phyloP scores from a whole-genome alignment of 2,888 invertebrate species.

The Eurytoma californica region DNA sequence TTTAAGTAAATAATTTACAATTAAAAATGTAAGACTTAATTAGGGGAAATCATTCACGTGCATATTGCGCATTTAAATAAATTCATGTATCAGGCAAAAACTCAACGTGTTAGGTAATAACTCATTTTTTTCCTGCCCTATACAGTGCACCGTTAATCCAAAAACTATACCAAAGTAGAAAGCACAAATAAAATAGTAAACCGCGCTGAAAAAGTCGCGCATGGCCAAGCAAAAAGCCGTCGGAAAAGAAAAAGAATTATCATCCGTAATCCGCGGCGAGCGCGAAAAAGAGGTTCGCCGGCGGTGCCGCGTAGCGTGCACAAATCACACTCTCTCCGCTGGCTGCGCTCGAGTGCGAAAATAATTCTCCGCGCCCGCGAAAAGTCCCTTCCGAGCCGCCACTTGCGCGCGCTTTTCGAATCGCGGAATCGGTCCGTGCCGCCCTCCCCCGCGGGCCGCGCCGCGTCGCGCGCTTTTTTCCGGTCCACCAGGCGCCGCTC shows the following conservation, averaged over 20 bases:
- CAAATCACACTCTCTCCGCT: conserved; percentile 2
- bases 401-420: conserved; percentile 21
- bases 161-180: too few relatives aligned
- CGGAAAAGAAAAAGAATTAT: background rate
- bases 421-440: conserved; percentile 9
- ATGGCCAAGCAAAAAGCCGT: too few relatives aligned
- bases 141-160: too few relatives aligned
- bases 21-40: too few relatives aligned
- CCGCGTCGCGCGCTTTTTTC: conserved; percentile 39
- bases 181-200: too few relatives aligned
- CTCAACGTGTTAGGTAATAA: too few relatives aligned
- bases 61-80: too few relatives aligned
- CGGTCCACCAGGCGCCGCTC: conserved; percentile 40
- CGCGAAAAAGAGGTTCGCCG: background rate
- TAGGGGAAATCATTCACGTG: too few relatives aligned
- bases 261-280: background rate
- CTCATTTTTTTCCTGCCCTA: too few relatives aligned
- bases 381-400: background rate
- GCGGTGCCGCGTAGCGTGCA: background rate
- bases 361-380: conserved; percentile 19
- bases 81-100: too few relatives aligned
- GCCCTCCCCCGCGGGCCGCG: background rate
- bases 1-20: too few relatives aligned
- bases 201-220: too few relatives aligned
- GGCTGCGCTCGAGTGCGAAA: conserved; percentile 25